Percentiles rank a stretch among this genome's conserved stretches.
Evolutionary conservation across 2,797 vertebrate species (phyloP).

Genomic region (Somateria mollissima): DNA sequence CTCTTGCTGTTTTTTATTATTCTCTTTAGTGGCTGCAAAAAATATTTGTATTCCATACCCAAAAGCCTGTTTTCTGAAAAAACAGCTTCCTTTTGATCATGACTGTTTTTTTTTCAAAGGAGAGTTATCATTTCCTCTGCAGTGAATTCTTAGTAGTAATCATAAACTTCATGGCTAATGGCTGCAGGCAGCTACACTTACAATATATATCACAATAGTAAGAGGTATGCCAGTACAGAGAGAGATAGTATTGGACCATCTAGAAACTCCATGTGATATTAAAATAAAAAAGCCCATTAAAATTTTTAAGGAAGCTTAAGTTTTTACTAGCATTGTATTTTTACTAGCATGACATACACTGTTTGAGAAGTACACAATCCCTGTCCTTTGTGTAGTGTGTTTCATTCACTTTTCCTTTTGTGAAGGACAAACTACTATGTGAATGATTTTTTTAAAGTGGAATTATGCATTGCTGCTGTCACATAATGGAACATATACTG

Average conservation of each 20-base stretch:
- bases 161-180: slow-evolving; percentile 21
- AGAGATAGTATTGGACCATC: background rate
- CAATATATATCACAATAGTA: background rate
- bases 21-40: slow-evolving; percentile 20
- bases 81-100: slow-evolving; percentile 1
- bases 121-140: background rate
- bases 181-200: slow-evolving; percentile 62
- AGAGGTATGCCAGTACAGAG: slow-evolving; percentile 18
- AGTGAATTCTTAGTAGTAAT: slow-evolving; percentile 18
- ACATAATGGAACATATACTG: background rate
- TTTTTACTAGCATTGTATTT: slow-evolving; percentile 21
- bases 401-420: background rate
- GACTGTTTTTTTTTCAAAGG: background rate
- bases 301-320: background rate
- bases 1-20: slow-evolving; percentile 30
- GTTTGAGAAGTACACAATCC: background rate
- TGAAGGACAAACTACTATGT: slow-evolving; percentile 13
- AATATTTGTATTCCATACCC: slow-evolving; percentile 25
- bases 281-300: background rate
- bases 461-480: slow-evolving; percentile 34
- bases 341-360: background rate
- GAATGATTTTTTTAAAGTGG: slow-evolving; percentile 9
- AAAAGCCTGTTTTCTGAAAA: slow-evolving; percentile 21
- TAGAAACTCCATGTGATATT: background rate
- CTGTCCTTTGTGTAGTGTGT: background rate